Percentiles rank a stretch among this genome's conserved stretches.
Conservation (phyloP, 2,888 invertebrate species). For the Drosophila dives region DNA sequence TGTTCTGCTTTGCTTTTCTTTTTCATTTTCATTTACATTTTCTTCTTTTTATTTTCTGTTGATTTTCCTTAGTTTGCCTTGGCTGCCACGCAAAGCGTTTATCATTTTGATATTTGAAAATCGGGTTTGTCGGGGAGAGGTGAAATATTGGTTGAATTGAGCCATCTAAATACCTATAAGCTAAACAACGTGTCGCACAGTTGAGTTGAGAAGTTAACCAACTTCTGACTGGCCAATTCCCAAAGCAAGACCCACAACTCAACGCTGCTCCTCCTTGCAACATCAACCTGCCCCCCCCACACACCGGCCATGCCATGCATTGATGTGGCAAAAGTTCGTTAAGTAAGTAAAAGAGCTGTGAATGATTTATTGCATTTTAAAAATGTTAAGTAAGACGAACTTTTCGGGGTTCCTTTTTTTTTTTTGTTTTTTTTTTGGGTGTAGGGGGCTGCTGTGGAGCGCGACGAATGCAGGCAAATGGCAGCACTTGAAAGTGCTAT, state of each 20-base stretch:
- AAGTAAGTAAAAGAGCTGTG: slow-evolving; percentile 81
- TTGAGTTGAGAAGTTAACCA: slow-evolving; percentile 62
- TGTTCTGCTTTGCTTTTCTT: slow-evolving; percentile 3
- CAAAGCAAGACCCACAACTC: slow-evolving; percentile 18
- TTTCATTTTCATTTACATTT: background rate
- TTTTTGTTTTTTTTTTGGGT: background rate
- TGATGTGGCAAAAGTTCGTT: slow-evolving; percentile 75
- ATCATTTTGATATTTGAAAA: slow-evolving; percentile 28
- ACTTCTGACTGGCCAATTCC: slow-evolving; percentile 55
- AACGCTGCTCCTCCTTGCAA: background rate
- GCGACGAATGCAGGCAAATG: slow-evolving; percentile 24
- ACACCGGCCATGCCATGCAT: slow-evolving; percentile 4
- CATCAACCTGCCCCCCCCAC: background rate
- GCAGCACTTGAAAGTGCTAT: slow-evolving; percentile 47
- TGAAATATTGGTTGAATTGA: slow-evolving; percentile 17
- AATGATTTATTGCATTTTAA: slow-evolving; percentile 80
- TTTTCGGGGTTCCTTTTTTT: slow-evolving; percentile 17
- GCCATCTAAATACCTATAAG: slow-evolving; percentile 54
- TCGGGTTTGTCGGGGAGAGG: background rate
- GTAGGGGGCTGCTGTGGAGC: background rate
- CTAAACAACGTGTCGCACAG: slow-evolving; percentile 65
- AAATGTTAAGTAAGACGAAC: slow-evolving; percentile 70
- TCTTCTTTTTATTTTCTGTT: background rate
- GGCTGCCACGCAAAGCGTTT: slow-evolving; percentile 29
- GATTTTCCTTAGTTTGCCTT: background rate